These are phyloP conservation scores for Astyanax mexicanus DNA, from an alignment of 2,797 vertebrate genomes.

Conservation along the genomic window DNA sequence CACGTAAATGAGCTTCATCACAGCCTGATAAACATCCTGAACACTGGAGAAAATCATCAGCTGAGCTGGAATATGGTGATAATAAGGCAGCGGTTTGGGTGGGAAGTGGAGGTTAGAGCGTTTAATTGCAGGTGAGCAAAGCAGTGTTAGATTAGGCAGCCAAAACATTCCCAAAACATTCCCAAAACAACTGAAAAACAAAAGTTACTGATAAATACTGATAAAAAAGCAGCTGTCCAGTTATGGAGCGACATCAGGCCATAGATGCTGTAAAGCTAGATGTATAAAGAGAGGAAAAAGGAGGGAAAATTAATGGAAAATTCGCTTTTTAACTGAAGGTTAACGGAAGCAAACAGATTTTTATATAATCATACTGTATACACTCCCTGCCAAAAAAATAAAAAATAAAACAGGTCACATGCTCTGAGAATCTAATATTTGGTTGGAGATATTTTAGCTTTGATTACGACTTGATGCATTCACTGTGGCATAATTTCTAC, in stretches of 20 bases:
- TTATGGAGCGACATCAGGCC: constrained; percentile 24
- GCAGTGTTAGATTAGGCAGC: constrained; percentile 34
- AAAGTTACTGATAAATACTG: neutral
- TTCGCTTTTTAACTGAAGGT: too few relatives aligned
- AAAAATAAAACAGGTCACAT: too few relatives aligned
- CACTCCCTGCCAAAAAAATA: too few relatives aligned
- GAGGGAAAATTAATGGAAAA: neutral
- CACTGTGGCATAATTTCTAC: too few relatives aligned
- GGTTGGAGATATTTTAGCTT: too few relatives aligned
- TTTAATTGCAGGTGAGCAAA: neutral
- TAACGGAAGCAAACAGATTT: neutral
- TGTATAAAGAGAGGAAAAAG: neutral
- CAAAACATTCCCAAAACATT: constrained; percentile 23
- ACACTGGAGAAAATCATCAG: neutral
- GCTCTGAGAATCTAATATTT: too few relatives aligned
- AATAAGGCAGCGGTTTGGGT: neutral
- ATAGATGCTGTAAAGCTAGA: constrained; percentile 33
- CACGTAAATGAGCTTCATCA: neutral
- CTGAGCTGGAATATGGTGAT: neutral
- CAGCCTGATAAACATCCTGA: neutral
- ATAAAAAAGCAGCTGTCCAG: constrained; percentile 41
- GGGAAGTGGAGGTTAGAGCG: constrained; percentile 13
- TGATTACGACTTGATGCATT: too few relatives aligned
- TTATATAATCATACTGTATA: too few relatives aligned
- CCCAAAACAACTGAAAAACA: constrained; percentile 1